Percentiles rank a stretch among this genome's conserved stretches.
Evolutionary conservation across 53 echinoderm and acorn worm genomes (phyloP).

Genomic region (Antedon mediterranea): DNA sequence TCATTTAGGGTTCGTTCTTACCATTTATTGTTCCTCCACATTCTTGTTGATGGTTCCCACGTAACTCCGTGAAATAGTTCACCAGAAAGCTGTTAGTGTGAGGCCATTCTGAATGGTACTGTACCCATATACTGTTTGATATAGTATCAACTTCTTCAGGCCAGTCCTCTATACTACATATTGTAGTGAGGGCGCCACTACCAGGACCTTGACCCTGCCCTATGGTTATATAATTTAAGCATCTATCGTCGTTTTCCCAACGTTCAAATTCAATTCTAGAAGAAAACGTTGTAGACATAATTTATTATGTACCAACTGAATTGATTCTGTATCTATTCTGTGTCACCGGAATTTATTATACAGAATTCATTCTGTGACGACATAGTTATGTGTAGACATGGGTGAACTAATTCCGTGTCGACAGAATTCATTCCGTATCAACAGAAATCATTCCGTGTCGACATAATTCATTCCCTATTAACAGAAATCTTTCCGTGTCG

Average conservation of each 20-base stretch:
- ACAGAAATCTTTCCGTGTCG: too few species aligned
- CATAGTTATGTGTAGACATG: too few species aligned
- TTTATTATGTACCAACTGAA: not conserved
- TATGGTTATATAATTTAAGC: slow-evolving; percentile 22
- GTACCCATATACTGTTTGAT: slow-evolving; percentile 32
- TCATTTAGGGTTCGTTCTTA: not conserved
- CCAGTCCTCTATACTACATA: slow-evolving; percentile 21
- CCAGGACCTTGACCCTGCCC: slow-evolving; percentile 38
- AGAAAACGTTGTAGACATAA: not conserved
- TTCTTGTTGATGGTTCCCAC: slow-evolving; percentile 8
- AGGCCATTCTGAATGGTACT: slow-evolving; percentile 26
- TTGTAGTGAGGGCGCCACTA: slow-evolving; percentile 3
- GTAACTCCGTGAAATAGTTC: slow-evolving; percentile 22
- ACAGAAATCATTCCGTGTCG: too few species aligned
- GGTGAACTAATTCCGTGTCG: too few species aligned
- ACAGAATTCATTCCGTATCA: too few species aligned
- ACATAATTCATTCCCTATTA: too few species aligned
- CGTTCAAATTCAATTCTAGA: slow-evolving; percentile 10
- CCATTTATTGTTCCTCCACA: slow-evolving; percentile 43
- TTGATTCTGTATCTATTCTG: too few species aligned
- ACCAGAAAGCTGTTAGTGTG: slow-evolving; percentile 26
- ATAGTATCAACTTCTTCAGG: slow-evolving; percentile 12
- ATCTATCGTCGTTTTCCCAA: slow-evolving; percentile 13
- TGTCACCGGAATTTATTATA: too few species aligned
- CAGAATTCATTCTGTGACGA: too few species aligned